These are phyloP conservation scores for Eristalis intricaria DNA, from an alignment of 2,888 invertebrate genomes.

Conservation along the genomic window DNA sequence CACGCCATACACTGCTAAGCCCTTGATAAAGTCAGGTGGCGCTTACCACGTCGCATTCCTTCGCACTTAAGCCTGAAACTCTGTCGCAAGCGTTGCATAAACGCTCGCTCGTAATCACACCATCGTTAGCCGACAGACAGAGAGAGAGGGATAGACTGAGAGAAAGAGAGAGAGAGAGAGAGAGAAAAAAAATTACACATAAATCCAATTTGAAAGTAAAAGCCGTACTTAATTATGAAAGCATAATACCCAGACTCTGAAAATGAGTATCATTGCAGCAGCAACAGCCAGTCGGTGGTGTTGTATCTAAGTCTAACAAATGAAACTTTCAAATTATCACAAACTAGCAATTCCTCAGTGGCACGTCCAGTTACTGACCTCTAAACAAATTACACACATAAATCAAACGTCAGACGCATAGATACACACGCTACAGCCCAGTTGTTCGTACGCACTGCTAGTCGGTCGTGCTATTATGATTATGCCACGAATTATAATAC, in stretches of 20 bases:
- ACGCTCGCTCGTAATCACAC: constrained; percentile 26
- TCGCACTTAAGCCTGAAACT: constrained; percentile 1
- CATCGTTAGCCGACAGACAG: constrained; percentile 4
- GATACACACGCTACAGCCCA: constrained; percentile 13
- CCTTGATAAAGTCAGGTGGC: neutral
- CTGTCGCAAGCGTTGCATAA: constrained; percentile 41
- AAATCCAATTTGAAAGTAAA: constrained; percentile 48
- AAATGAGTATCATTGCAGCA: neutral
- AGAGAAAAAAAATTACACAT: constrained; percentile 10
- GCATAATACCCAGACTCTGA: constrained; percentile 15
- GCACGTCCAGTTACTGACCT: constrained; percentile 72
- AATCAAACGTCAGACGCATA: constrained; percentile 68
- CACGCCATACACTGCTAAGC: neutral
- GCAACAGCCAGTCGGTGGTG: neutral
- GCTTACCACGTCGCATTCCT: neutral
- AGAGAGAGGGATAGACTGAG: neutral
- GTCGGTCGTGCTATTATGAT: constrained; percentile 59
- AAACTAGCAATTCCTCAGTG: constrained; percentile 61
- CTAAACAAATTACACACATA: constrained; percentile 71
- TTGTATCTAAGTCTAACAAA: constrained; percentile 43
- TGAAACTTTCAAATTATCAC: constrained; percentile 67
- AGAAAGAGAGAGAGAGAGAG: neutral
- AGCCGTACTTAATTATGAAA: constrained; percentile 47
- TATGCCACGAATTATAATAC: constrained; percentile 70
- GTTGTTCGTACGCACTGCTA: constrained; percentile 51